Conservation (phyloP, 1,140 invertebrate species). For the Brachionus rotundiformis region DNA sequence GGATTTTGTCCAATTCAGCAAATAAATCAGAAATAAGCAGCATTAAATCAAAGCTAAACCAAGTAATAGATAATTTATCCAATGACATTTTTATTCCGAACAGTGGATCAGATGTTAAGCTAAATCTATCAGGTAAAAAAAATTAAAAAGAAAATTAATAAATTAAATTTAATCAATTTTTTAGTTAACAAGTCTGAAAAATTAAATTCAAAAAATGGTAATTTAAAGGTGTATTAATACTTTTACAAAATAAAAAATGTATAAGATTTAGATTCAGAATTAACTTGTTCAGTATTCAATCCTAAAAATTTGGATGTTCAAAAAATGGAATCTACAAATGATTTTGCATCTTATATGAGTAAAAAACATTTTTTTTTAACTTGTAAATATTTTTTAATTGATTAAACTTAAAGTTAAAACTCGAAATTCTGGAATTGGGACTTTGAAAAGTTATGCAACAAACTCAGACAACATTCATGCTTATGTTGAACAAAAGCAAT, state of each 20-base stretch:
- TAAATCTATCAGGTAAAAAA: background rate
- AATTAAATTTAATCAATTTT: background rate
- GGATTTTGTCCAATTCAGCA: background rate
- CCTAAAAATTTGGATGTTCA: conserved; percentile 25
- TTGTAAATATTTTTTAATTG: background rate
- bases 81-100: background rate
- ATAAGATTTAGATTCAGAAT: background rate
- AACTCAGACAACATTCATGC: background rate
- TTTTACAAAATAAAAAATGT: no score
- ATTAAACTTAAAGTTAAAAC: background rate
- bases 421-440: background rate
- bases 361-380: background rate
- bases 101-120: background rate
- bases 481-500: background rate
- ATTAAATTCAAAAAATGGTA: background rate
- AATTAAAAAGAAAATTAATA: background rate
- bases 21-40: background rate
- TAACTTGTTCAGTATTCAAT: background rate
- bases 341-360: background rate
- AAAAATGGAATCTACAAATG: background rate
- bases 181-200: background rate
- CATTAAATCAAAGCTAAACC: conserved; percentile 13
- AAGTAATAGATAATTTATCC: background rate
- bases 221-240: no score
- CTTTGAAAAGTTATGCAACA: background rate